These are phyloP conservation scores for Nothobranchius kuhntae DNA, from an alignment of 2,113 vertebrate species.

Conservation along the genomic window DNA sequence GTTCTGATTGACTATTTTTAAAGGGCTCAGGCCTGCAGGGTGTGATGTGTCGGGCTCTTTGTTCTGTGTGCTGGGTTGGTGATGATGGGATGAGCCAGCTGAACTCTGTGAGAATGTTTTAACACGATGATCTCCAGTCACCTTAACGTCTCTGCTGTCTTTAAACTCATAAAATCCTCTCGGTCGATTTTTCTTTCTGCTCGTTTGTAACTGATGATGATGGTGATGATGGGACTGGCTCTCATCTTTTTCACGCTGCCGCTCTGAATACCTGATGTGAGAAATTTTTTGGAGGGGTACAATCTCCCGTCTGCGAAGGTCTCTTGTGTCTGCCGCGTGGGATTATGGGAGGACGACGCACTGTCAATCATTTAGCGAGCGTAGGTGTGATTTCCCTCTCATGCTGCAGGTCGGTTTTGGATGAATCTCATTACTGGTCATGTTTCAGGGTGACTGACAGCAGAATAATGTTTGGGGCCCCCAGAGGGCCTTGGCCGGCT, in stretches of 20 bases:
- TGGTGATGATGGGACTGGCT: constrained; percentile 26
- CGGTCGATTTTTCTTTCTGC: constrained; percentile 6
- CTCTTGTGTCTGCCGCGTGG: constrained; percentile 57
- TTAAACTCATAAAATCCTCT: constrained; percentile 2
- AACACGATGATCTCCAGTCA: constrained; percentile 24
- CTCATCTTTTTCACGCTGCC: constrained; percentile 30
- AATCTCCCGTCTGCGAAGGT: constrained; percentile 30
- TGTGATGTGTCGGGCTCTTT: constrained; percentile 9
- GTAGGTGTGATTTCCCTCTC: constrained; percentile 57
- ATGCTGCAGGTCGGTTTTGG: constrained; percentile 49
- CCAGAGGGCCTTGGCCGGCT: constrained; percentile 34
- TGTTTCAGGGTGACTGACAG: constrained; percentile 64
- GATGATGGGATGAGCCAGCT: background rate
- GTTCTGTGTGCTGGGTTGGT: background rate
- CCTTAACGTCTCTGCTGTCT: constrained; percentile 6
- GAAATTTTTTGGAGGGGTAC: constrained; percentile 15
- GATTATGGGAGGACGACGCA: constrained; percentile 59
- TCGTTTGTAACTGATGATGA: constrained; percentile 25
- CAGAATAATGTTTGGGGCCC: constrained; percentile 59
- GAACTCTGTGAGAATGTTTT: constrained; percentile 37
- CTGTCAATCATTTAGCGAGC: constrained; percentile 59
- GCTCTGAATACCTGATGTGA: constrained; percentile 54
- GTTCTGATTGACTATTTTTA: background rate
- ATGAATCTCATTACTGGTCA: constrained; percentile 59
- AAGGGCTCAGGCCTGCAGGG: background rate